Evolutionary conservation across 2,113 vertebrate species (phyloP), one percentile per base, ranked within the genome.

Genomic region (Mormyrus iriodes): DNA sequence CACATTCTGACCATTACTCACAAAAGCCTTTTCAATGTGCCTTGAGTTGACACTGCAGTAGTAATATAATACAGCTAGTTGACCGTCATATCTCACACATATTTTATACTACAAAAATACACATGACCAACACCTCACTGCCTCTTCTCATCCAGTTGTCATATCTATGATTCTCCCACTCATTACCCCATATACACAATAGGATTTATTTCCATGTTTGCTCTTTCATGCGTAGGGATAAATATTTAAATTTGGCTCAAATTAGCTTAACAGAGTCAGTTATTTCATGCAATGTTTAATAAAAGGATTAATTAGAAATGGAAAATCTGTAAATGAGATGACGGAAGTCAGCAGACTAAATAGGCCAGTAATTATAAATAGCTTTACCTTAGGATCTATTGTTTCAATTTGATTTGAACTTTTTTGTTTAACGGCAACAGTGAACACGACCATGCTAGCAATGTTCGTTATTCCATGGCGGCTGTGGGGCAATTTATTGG

Each of bases 241-340:
- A 69, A 39, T 35, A 35, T 65, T 61, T 7, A 42, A 61, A 65
- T 90, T 17, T 24, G 24, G 39, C 39, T 87, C 42, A 21, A 69
- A 44, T n/a, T 73, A 51, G 48, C 49, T 87, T 88, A 88, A 76
- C 58, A 35, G 85, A 87, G 82, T 79, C 87, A 69, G 21, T 90
- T 88, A 65, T 88, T 88, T 73, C 87, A 88, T 85, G 87, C 86
- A 46, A 52, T 84, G 76, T 88, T 85, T 85, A 88, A 88, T 87
- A 90, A 90, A 84, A 42, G 76, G 87, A 85, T 51, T 85, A 51
- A 90, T 88, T 88, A 51, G n/a, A 51, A 88, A 82, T 58, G 53
- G 53, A 73, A 73, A 88, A 88, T 55, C 44, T n/a, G 69, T 69
- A 86, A 90, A 88, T 55, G 65, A 88, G 51, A 90, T 44, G 86